Evolutionary conservation across 2,113 vertebrate genomes (phyloP).

Genomic region (Delphinapterus leucas): DNA sequence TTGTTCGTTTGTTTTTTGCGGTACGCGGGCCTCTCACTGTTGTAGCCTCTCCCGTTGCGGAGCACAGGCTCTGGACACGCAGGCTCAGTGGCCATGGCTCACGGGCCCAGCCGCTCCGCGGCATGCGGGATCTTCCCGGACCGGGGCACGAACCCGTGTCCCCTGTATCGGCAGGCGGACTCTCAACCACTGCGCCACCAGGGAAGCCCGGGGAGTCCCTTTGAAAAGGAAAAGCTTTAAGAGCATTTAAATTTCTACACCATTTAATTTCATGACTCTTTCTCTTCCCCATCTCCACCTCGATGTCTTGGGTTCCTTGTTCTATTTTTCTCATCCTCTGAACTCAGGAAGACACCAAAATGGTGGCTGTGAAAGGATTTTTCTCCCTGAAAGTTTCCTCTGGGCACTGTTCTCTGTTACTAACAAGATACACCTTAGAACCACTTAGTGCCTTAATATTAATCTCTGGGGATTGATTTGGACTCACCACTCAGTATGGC

Average conservation of each 20-base stretch:
- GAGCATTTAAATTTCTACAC: too few relatives aligned
- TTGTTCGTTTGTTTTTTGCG: too few relatives aligned
- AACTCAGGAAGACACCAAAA: not conserved
- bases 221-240: not conserved
- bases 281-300: too few relatives aligned
- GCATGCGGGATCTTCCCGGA: too few relatives aligned
- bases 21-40: too few relatives aligned
- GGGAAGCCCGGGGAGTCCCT: not conserved
- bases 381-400: not conserved
- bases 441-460: not conserved
- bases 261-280: not conserved
- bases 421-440: not conserved
- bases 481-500: not conserved
- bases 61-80: too few relatives aligned
- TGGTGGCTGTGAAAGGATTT: not conserved
- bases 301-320: not conserved
- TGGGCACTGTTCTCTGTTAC: not conserved
- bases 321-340: not conserved
- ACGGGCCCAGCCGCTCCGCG: too few relatives aligned
- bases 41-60: too few relatives aligned
- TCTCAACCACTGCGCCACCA: not conserved
- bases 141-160: too few relatives aligned
- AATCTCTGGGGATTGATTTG: not conserved
- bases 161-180: too few relatives aligned
- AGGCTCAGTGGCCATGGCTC: too few relatives aligned